A percentile compares a stretch with the other conserved stretches of the same genome.
phyloP scores from a whole-genome alignment of 2,113 vertebrate species.

The Amphilophus citrinellus region DNA sequence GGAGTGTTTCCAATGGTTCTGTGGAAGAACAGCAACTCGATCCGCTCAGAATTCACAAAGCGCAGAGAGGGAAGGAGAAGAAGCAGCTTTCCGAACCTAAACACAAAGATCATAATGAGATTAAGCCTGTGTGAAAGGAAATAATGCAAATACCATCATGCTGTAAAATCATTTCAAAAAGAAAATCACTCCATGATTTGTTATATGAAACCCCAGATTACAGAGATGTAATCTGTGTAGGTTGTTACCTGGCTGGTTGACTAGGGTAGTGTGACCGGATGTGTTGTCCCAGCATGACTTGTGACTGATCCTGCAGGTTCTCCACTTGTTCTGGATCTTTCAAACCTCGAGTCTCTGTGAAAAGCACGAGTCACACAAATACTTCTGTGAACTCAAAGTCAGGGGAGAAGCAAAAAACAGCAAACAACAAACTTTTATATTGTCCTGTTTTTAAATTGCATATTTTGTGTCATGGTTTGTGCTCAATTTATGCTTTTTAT shows the following conservation, averaged over 20 bases:
- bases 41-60: conserved; percentile 91
- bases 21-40: conserved; percentile 96
- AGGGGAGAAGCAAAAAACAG: no score
- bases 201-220: not conserved
- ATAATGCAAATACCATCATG: not conserved
- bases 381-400: not conserved
- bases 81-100: conserved; percentile 94
- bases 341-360: conserved; percentile 91
- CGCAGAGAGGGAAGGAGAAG: conserved; percentile 92
- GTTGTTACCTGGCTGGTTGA: conserved; percentile 90
- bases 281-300: conserved; percentile 97
- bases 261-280: conserved; percentile 90
- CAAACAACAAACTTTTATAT: no score
- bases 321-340: conserved; percentile 98
- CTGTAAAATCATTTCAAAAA: not conserved
- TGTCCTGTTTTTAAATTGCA: no score
- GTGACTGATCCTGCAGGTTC: conserved; percentile 97
- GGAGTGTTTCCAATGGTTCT: conserved; percentile 93
- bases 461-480: no score
- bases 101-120: conserved; percentile 1
- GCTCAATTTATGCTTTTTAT: not conserved
- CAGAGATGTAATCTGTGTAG: no score
- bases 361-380: not conserved
- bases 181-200: not conserved
- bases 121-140: not conserved